A percentile compares a stretch with the other conserved stretches of the same genome.
These are phyloP conservation scores for Yasuhikotakia modesta DNA, from an alignment of 2,797 vertebrate genomes.

Conservation along the genomic window DNA sequence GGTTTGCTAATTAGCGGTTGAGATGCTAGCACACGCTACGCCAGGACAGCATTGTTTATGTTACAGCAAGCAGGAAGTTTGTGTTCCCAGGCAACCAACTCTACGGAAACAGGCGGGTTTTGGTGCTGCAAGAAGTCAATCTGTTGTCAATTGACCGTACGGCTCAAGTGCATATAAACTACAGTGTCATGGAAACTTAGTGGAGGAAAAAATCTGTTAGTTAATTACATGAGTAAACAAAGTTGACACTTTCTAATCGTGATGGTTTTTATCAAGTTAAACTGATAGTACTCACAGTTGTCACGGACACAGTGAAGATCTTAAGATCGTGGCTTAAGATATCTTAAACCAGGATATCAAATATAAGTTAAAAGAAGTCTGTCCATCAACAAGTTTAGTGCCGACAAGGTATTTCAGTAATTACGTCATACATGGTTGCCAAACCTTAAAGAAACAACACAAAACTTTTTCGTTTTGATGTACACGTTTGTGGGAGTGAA, in stretches of 20 bases:
- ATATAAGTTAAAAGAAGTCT: constrained; percentile 32
- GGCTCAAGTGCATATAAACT: constrained; percentile 66
- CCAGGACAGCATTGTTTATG: constrained; percentile 65
- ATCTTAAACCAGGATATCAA: constrained; percentile 56
- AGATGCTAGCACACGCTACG: constrained; percentile 57
- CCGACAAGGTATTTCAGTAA: constrained; percentile 17
- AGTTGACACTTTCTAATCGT: constrained; percentile 53
- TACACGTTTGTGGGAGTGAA: constrained; percentile 54
- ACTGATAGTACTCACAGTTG: constrained; percentile 73
- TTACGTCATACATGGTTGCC: constrained; percentile 22
- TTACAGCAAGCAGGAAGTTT: constrained; percentile 71
- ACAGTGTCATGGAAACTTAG: constrained; percentile 57
- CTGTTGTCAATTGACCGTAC: constrained; percentile 39
- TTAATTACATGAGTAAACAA: constrained; percentile 58
- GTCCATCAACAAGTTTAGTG: constrained; percentile 9
- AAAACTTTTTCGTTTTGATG: constrained; percentile 38
- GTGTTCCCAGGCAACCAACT: constrained; percentile 53
- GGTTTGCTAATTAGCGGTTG: constrained; percentile 49
- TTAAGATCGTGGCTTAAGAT: constrained; percentile 62
- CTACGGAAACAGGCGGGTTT: constrained; percentile 59
- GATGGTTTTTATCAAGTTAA: constrained; percentile 64
- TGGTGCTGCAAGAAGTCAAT: constrained; percentile 60
- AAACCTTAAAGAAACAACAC: constrained; percentile 42
- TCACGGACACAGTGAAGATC: constrained; percentile 77
- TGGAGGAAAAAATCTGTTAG: constrained; percentile 45